phyloP scores from a whole-genome alignment of 2,888 invertebrate species.

The Phrixothrix hirtus region DNA sequence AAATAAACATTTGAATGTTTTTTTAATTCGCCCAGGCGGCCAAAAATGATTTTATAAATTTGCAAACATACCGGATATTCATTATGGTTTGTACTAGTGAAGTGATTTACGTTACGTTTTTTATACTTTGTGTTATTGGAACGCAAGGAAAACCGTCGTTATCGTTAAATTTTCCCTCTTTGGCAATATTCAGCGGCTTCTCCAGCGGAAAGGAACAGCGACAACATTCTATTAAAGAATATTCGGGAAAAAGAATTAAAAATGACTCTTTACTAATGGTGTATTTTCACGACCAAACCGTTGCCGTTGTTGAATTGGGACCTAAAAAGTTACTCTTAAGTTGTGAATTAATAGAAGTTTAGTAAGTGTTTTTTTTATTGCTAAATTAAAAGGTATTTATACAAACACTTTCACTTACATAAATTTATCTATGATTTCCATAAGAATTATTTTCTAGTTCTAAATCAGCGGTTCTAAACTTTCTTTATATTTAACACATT shows the following conservation, averaged over 20 bases:
- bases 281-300: constrained; percentile 80
- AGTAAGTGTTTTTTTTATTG: constrained; percentile 65
- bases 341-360: constrained; percentile 84
- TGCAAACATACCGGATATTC: too few species aligned
- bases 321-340: constrained; percentile 70
- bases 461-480: too few species aligned
- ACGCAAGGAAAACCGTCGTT: constrained; percentile 48
- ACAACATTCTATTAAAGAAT: constrained; percentile 60
- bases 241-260: constrained; percentile 66
- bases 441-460: neutral
- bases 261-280: constrained; percentile 74
- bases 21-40: neutral
- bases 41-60: neutral
- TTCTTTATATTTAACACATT: too few species aligned
- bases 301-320: constrained; percentile 80
- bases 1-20: neutral
- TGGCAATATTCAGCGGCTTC: constrained; percentile 40
- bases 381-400: too few species aligned
- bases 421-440: too few species aligned
- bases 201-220: constrained; percentile 30
- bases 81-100: constrained; percentile 32
- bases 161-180: constrained; percentile 44
- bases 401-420: too few species aligned
- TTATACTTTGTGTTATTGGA: constrained; percentile 42
- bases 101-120: constrained; percentile 39